A percentile compares a stretch with the other conserved stretches of the same genome.
These are phyloP conservation scores for Noctua pronuba DNA, from an alignment of 2,888 invertebrate species.

Conservation along the genomic window DNA sequence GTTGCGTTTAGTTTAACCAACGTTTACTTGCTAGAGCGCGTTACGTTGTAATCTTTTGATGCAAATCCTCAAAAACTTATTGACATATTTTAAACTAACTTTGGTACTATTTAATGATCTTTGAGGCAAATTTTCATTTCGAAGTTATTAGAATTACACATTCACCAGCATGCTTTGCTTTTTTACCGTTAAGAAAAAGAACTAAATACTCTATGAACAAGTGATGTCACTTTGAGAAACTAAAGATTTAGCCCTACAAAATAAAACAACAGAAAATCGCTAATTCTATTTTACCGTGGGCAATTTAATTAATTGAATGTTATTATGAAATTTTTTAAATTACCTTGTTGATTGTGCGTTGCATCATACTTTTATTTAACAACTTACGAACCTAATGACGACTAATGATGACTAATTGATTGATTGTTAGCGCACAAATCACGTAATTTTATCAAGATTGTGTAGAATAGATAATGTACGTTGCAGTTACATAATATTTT, in stretches of 20 bases:
- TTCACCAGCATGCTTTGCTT: slow-evolving; percentile 51
- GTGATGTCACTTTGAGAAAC: slow-evolving; percentile 36
- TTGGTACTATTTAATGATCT: not conserved
- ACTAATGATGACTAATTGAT: slow-evolving; percentile 6
- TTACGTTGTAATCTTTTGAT: not conserved
- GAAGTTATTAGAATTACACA: not conserved
- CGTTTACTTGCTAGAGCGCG: no score
- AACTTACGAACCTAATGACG: not conserved
- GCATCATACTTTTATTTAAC: not conserved
- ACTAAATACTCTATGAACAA: slow-evolving; percentile 54
- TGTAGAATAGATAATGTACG: not conserved
- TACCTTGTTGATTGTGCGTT: not conserved
- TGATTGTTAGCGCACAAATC: not conserved
- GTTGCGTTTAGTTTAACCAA: slow-evolving; percentile 25
- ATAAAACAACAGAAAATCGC: not conserved
- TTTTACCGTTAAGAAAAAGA: slow-evolving; percentile 58
- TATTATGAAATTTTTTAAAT: no score
- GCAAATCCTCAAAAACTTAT: not conserved
- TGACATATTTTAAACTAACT: not conserved
- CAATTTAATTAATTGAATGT: not conserved
- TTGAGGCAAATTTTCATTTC: not conserved
- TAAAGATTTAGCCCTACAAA: not conserved
- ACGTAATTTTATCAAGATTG: slow-evolving; percentile 14
- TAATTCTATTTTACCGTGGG: not conserved
- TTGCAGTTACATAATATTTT: slow-evolving; percentile 21